These are phyloP conservation scores for Cyanistes caeruleus DNA, from an alignment of 2,113 vertebrate genomes.

Conservation along the genomic window DNA sequence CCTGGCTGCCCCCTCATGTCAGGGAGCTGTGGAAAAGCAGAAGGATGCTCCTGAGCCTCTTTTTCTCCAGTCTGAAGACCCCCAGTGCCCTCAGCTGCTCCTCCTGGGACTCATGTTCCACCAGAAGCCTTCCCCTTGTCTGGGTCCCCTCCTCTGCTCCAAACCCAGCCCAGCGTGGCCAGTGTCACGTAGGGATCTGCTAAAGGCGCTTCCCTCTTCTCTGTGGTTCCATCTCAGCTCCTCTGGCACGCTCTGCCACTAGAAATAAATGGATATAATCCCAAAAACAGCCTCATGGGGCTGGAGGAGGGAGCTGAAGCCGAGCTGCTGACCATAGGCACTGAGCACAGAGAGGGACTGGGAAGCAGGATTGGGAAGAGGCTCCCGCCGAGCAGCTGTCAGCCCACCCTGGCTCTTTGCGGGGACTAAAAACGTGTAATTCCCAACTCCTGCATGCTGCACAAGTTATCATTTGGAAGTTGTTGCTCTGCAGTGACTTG, in stretches of 20 bases:
- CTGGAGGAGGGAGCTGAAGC: neutral
- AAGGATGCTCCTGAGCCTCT: neutral
- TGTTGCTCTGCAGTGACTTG: conserved; percentile 74
- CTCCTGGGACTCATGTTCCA: neutral
- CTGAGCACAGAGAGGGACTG: neutral
- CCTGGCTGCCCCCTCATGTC: neutral
- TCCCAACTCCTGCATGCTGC: conserved; percentile 61
- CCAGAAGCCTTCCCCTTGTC: neutral
- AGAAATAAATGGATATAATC: conserved; percentile 31
- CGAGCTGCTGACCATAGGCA: neutral
- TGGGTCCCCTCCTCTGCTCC: neutral
- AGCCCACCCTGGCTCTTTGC: neutral
- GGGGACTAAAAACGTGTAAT: conserved; percentile 64
- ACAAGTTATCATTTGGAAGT: conserved; percentile 71
- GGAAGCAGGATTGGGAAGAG: neutral
- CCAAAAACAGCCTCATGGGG: neutral
- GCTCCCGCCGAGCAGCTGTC: neutral
- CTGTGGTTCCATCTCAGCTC: neutral
- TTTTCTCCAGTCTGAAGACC: neutral
- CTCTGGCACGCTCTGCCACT: neutral
- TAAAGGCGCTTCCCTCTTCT: neutral
- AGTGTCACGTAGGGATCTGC: fast-evolving
- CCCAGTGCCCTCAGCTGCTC: neutral
- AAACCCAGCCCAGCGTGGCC: neutral
- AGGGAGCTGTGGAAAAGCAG: neutral